These are phyloP conservation scores for Eubasilissa regina DNA, from an alignment of 1,140 invertebrate species.

Conservation along the genomic window DNA sequence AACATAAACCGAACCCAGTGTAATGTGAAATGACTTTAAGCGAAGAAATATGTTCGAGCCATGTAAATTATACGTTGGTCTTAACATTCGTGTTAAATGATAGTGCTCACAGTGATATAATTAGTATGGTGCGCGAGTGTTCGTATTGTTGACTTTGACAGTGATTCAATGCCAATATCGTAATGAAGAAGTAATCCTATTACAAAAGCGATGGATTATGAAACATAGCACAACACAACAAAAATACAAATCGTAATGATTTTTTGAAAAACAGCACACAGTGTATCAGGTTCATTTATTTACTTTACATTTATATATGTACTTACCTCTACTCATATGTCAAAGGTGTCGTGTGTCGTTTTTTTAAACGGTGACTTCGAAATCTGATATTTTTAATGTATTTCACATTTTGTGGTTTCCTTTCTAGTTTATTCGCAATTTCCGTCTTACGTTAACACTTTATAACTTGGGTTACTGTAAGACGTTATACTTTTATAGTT, in stretches of 20 bases:
- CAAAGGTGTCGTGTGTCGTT: background rate
- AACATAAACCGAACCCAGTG: too few species aligned
- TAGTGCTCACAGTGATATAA: conserved; percentile 1
- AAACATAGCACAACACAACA: too few species aligned
- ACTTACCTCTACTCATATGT: background rate
- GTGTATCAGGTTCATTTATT: background rate
- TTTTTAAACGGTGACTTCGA: conserved; percentile 14
- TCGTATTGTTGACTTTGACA: background rate
- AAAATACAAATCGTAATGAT: too few species aligned
- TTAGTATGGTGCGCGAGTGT: conserved; percentile 1
- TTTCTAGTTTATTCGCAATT: conserved; percentile 13
- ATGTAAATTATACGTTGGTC: background rate
- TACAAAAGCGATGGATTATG: too few species aligned
- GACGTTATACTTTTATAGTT: too few species aligned
- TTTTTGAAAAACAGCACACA: too few species aligned
- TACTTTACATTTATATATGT: too few species aligned
- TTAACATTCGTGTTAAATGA: background rate
- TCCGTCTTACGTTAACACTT: background rate
- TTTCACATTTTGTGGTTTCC: conserved; percentile 34
- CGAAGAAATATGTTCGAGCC: background rate
- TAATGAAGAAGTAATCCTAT: conserved; percentile 1
- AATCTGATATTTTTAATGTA: background rate
- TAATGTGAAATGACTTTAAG: too few species aligned
- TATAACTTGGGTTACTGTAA: too few species aligned
- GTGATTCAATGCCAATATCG: background rate